phyloP scores from a whole-genome alignment of 2,888 invertebrate genomes.

The Aricia artaxerxes region DNA sequence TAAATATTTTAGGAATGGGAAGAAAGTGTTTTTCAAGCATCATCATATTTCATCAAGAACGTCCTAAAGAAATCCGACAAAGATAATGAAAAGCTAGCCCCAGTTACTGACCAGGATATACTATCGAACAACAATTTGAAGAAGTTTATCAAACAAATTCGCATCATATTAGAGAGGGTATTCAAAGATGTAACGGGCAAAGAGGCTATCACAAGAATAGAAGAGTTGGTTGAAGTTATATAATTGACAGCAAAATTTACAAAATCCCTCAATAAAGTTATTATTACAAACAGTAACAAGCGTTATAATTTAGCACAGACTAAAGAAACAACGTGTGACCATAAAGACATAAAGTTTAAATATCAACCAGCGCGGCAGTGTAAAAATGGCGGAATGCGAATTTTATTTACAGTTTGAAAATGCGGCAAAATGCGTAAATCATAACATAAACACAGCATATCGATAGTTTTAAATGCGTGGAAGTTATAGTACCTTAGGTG shows the following conservation, averaged over 20 bases:
- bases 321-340: not conserved
- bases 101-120: conserved; percentile 71
- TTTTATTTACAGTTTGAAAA: not conserved
- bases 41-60: conserved; percentile 83
- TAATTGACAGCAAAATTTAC: conserved; percentile 46
- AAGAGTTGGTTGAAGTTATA: conserved; percentile 70
- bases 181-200: conserved; percentile 49
- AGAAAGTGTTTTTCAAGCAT: conserved; percentile 84
- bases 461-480: not conserved
- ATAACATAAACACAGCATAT: not conserved
- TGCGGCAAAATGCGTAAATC: not conserved
- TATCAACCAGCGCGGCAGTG: not conserved
- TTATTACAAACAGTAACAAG: conserved; percentile 40
- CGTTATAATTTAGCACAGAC: conserved; percentile 34
- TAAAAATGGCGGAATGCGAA: not conserved
- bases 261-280: conserved; percentile 39
- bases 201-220: conserved; percentile 56
- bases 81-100: conserved; percentile 80
- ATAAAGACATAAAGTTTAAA: not conserved
- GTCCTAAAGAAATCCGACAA: conserved; percentile 83
- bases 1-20: conserved; percentile 85
- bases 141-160: conserved; percentile 67
- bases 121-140: conserved; percentile 69
- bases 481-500: not conserved
- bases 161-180: conserved; percentile 61